Base-by-base conservation (phyloP, 2,888 invertebrate species). In the Spilarctia lutea region DNA sequence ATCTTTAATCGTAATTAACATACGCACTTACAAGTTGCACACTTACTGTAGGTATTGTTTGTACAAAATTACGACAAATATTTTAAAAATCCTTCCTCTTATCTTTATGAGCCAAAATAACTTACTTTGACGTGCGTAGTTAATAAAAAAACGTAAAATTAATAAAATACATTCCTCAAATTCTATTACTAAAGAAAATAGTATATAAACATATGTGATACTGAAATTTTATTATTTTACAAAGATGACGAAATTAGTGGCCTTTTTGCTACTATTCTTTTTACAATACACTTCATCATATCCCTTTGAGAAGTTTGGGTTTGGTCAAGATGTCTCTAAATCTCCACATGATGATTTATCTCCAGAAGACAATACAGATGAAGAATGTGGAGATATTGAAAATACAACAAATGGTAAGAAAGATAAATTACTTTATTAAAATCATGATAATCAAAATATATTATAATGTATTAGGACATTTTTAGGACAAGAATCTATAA, bases 161-260 rank as follows among this genome's bases (percentile, higher is more conserved):
- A 30, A 68, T 4, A 52, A 52, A 42, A 33, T 35, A 68, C 13
- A 68, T 68, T 45, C 33, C 16, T 68, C 16, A 68, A 67, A 68
- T 56, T 68, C 35, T 52, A 10, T 8, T 24, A 35, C 52, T 13
- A 11, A 33, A 35, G 6, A 56, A n/a, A 52, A 8, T n/a, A 11
- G 35, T 52, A 68, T 35, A 33, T 35, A 68, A 48, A 30, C 33
- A 24, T 0, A 27, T 67, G n/a, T n/a, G 0, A 10, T 56, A 56
- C 24, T 24, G 2, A 56, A 3, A 0, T 10, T 10, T 56, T n/a
- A 3, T n/a, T 24, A 24, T 8, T 56, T 16, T 20, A n/a, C 52
- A 56, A 68, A 24, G 1, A 68, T 68, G 48, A 30, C 6, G 2
- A 66, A 66, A 16, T 3, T 24, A 3, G 33, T 30, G 13, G 13